Conservation (phyloP, 2,888 invertebrate genomes). For the Cephus runcator region DNA sequence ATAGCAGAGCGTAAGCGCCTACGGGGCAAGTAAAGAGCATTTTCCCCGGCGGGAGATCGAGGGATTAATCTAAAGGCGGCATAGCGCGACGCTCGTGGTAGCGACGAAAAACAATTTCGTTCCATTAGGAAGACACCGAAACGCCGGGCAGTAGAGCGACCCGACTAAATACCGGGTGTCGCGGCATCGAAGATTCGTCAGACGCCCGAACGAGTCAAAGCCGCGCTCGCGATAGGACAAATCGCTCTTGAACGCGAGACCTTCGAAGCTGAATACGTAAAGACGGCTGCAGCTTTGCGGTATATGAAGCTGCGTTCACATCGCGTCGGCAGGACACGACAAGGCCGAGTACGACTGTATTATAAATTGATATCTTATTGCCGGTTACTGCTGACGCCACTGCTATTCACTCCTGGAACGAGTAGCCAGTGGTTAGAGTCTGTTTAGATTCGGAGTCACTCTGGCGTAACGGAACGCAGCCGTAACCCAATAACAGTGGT, state of each 20-base stretch:
- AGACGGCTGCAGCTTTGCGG: background rate
- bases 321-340: background rate
- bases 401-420: background rate
- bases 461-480: background rate
- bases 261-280: background rate
- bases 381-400: background rate
- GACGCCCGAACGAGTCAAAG: background rate
- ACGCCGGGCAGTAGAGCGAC: background rate
- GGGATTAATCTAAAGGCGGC: constrained; percentile 32
- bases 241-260: background rate
- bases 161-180: background rate
- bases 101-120: constrained; percentile 39
- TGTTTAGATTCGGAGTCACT: background rate
- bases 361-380: background rate
- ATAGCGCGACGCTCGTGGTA: constrained; percentile 13
- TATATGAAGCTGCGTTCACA: background rate
- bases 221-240: background rate
- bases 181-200: background rate
- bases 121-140: constrained; percentile 29
- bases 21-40: constrained; percentile 20
- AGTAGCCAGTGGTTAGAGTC: background rate
- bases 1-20: background rate
- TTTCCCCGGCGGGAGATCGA: constrained; percentile 24
- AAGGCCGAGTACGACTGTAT: background rate
- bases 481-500: background rate